Percentiles rank a stretch among this genome's conserved stretches.
Conservation (phyloP, 1,140 invertebrate genomes). For the Caenorhabditis tropicalis region DNA sequence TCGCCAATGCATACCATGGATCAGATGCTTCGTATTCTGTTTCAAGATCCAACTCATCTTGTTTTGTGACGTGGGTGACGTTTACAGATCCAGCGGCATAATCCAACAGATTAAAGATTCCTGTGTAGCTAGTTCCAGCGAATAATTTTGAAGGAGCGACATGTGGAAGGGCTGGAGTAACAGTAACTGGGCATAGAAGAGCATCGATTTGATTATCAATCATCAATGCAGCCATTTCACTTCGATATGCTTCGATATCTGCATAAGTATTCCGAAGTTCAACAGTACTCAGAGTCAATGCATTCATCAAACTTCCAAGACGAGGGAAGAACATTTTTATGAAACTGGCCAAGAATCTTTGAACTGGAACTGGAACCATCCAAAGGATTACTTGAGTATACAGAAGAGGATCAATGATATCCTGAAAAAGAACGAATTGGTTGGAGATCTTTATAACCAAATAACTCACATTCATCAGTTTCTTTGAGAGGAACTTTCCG, state of each 20-base stretch:
- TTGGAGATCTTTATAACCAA: neutral
- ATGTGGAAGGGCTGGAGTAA: slow-evolving; percentile 49
- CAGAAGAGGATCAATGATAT: slow-evolving; percentile 49
- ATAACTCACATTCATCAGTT: slow-evolving; percentile 3
- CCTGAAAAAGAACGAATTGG: neutral
- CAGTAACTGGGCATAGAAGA: slow-evolving; percentile 53
- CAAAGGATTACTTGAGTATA: slow-evolving; percentile 45
- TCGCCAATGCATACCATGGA: slow-evolving; percentile 63
- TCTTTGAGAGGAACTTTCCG: slow-evolving; percentile 24
- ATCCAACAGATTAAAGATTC: slow-evolving; percentile 70
- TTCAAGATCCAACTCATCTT: slow-evolving; percentile 63
- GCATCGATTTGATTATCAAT: slow-evolving; percentile 49
- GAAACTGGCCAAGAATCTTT: slow-evolving; percentile 44
- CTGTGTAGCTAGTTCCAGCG: slow-evolving; percentile 61
- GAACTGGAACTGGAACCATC: slow-evolving; percentile 51
- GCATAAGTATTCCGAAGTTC: slow-evolving; percentile 56
- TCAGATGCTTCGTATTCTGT: slow-evolving; percentile 62
- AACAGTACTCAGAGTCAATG: slow-evolving; percentile 48
- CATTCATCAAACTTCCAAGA: slow-evolving; percentile 48
- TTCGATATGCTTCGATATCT: slow-evolving; percentile 54
- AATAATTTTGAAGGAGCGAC: slow-evolving; percentile 48
- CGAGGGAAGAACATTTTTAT: slow-evolving; percentile 51
- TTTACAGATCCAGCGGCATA: slow-evolving; percentile 70
- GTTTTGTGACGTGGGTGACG: slow-evolving; percentile 68
- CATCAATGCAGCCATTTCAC: slow-evolving; percentile 49